A percentile compares a stretch with the other conserved stretches of the same genome.
These are phyloP conservation scores for Trididemnum clinides DNA, from an alignment of 23 tunicate species.

Conservation along the genomic window DNA sequence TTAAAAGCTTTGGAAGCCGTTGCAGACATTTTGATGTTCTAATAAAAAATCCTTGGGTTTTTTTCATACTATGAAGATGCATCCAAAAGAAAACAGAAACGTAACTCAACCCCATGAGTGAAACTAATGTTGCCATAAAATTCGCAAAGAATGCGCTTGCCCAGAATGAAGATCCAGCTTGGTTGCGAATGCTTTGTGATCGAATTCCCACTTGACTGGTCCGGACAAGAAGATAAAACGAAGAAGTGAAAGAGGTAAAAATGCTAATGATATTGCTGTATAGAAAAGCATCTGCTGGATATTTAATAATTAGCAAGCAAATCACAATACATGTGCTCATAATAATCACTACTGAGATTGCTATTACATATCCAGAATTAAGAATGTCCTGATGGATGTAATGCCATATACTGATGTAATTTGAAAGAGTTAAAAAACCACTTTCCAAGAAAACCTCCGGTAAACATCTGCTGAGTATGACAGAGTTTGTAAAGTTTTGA, in stretches of 20 bases:
- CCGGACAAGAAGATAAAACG: not conserved
- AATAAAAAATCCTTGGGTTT: constrained; percentile 36
- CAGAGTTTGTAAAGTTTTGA: not conserved
- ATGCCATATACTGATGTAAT: constrained; percentile 43
- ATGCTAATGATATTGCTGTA: constrained; percentile 17
- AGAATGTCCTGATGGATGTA: constrained; percentile 49
- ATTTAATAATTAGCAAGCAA: constrained; percentile 17
- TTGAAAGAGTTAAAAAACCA: constrained; percentile 7
- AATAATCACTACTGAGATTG: not conserved
- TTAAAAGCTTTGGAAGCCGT: constrained; percentile 52
- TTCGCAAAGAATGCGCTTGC: not conserved
- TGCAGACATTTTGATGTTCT: constrained; percentile 49
- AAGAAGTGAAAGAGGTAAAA: not conserved
- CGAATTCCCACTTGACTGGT: too few relatives aligned
- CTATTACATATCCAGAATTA: not conserved
- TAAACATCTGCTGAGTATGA: constrained; percentile 45
- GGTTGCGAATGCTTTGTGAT: not conserved
- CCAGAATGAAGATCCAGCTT: not conserved
- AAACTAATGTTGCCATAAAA: not conserved
- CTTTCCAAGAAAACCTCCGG: not conserved
- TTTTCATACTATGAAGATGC: not conserved
- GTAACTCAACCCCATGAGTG: not conserved
- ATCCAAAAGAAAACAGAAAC: not conserved
- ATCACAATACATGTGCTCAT: constrained; percentile 21
- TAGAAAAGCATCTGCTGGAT: constrained; percentile 42